Evolutionary conservation across 1,140 invertebrate species (phyloP), one percentile per base, ranked within the genome.

Genomic region (Nomia melanderi): DNA sequence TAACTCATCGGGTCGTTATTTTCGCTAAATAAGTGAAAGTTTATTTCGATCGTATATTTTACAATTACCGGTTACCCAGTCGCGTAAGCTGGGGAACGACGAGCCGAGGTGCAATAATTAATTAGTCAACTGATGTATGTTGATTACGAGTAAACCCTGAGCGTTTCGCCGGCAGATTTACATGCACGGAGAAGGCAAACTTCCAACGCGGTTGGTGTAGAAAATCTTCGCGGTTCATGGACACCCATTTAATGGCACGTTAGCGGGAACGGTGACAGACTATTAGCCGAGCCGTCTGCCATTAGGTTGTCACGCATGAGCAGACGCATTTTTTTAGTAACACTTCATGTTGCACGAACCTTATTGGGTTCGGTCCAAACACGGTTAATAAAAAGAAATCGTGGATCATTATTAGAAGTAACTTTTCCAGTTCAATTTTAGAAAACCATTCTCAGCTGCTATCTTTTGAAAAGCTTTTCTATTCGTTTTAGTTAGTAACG

Each of bases 251-350:
- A 77, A 84, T 82, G 29, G 72, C 44, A 41, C 56, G 56, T 82
- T 82, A 33, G 11, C 33, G 33, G 60, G 39, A 29, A 31, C 60
- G 54, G 74, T 78, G 73, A 83, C 66, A 67, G 72, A 84, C 80
- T 83, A 84, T 82, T 78, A 83, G 64, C 60, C 77, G 71, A 83
- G 64, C 60, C 77, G 71, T 83, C 67, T 67, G 67, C 64, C 73
- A 83, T 41, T 14, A 14, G 39, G 9, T 41, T 17, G 12, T 12
- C 11, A 3, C 39, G 12, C 39, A 14, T 14, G 9, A 14, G 12
- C 0, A 4, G 39, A 41, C 11, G 39, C 12, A 41, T n/a, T 39
- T 39, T 3, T 39, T 39, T 8, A 39, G 36, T 12, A 39, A 39
- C 36, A 39, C 36, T 39, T 39, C 12, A 8, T 12, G 36, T 8